Base-by-base conservation (phyloP, 2,888 invertebrate genomes). In the Ceraclea dissimilis region DNA sequence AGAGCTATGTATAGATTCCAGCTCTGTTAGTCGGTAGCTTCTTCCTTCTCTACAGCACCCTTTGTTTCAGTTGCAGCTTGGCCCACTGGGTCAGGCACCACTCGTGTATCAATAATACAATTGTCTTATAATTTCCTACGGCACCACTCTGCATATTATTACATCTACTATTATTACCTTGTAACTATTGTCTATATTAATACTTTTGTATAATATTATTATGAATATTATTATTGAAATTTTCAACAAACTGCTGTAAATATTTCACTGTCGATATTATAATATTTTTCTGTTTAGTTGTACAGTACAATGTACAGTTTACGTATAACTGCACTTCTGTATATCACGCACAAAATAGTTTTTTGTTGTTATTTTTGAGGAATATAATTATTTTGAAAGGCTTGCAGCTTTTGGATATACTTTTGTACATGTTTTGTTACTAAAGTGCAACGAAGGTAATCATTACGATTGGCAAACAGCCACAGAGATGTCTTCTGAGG, bases 11-110 rank as follows among this genome's bases (percentile, higher is more conserved):
- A 48, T 54, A 63, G 66, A 63, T 66, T 22, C 26, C 49, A 22
- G 49, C 26, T 49, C 26, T 46, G 49, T 57, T 67, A 8, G n/a
- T 64, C 68, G 70, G 71, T 71, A 72, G 82, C 82, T 82, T 83
- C 76, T 81, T 82, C 79, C 71, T 79, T 74, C 80, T 81, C 80
- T 82, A 76, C 81, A 83, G 83, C 82, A 83, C 84, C 79, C 78
- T 84, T 83, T 80, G 75, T 83, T 83, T 84, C 71, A 81, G 82
- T 84, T 84, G 83, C 83, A 72, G 77, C 75, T 73, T 71, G 58
- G 56, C 60, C 60, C 39, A 17, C 44, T 18, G 33, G 55, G 59
- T 56, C 55, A 49, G 51, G 70, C 74, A 75, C 53, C 58, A 56
- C 57, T 60, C 60, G 53, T 60, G 62, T 59, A 60, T 60, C 59